A percentile compares a stretch with the other conserved stretches of the same genome.
These are phyloP conservation scores for Acronicta alni DNA, from an alignment of 2,888 invertebrate genomes.

Conservation along the genomic window DNA sequence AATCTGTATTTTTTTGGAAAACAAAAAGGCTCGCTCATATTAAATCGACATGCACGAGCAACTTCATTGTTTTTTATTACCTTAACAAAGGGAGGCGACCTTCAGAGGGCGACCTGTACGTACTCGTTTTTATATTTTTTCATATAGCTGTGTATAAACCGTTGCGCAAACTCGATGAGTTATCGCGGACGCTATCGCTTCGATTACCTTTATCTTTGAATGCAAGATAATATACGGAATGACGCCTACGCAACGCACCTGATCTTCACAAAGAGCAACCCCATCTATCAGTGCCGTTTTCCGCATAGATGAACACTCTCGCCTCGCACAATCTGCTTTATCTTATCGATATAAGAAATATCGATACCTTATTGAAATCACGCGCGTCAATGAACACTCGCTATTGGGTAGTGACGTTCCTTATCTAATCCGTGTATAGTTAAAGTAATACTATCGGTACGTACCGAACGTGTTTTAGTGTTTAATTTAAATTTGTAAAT, in stretches of 20 bases:
- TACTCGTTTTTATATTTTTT: slow-evolving; percentile 38
- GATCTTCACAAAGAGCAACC: slow-evolving; percentile 57
- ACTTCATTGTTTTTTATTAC: slow-evolving; percentile 38
- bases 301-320: slow-evolving; percentile 71
- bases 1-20: slow-evolving; percentile 42
- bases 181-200: slow-evolving; percentile 65
- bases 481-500: slow-evolving; percentile 51
- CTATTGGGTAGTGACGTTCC: slow-evolving; percentile 66
- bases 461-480: slow-evolving; percentile 55
- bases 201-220: slow-evolving; percentile 72
- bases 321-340: slow-evolving; percentile 63
- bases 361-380: slow-evolving; percentile 77
- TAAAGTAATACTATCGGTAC: slow-evolving; percentile 42
- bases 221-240: slow-evolving; percentile 65
- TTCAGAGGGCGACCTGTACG: slow-evolving; percentile 32
- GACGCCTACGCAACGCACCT: slow-evolving; percentile 65
- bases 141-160: slow-evolving; percentile 28
- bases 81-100: slow-evolving; percentile 37
- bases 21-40: slow-evolving; percentile 27
- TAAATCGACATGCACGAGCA: slow-evolving; percentile 49
- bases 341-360: slow-evolving; percentile 77
- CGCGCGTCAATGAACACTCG: slow-evolving; percentile 74
- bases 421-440: slow-evolving; percentile 59
- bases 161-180: slow-evolving; percentile 62
- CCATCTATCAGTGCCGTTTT: slow-evolving; percentile 60